Percentiles rank a stretch among this genome's conserved stretches.
These are phyloP conservation scores for cattle (Bos taurus) DNA, from an alignment of 2,113 vertebrate species.

Conservation along the genomic window ARS-UCD2.0 NC_037356.1:46928001-46928500, in stretches of 20 bases:
- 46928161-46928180: too few species aligned
- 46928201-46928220: not conserved
- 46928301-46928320: accelerated
- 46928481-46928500: accelerated
- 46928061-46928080: not conserved
- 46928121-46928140: not conserved
- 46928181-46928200: too few species aligned
- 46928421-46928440: accelerated
- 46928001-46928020: not conserved
- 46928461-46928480: not conserved
- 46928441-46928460: not conserved
- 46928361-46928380: not conserved
- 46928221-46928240: accelerated
- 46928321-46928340: accelerated
- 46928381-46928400: accelerated
- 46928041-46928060: not conserved
- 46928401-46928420: not conserved
- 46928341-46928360: accelerated
- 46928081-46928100: not conserved
- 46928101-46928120: not conserved
- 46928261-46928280: accelerated
- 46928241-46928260: not conserved
- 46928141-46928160: accelerated
- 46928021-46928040: not conserved
- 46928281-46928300: accelerated